Conservation (phyloP, 2,113 vertebrate genomes). For the Ranitomeya imitator region DNA sequence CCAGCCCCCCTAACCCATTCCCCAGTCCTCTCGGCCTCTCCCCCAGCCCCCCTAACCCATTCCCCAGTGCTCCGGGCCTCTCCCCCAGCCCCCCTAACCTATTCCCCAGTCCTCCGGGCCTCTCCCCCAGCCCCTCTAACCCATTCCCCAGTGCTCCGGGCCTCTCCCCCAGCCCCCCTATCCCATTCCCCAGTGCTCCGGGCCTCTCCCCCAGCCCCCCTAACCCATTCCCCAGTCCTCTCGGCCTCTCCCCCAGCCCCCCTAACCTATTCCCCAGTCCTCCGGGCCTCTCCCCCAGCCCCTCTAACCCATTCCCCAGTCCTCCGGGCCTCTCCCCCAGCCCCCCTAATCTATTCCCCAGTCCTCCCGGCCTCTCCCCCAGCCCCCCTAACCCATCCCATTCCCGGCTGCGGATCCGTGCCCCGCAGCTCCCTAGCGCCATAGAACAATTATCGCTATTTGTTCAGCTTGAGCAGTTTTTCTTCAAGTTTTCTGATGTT, state of each 20-base stretch:
- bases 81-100: not conserved
- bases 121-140: not conserved
- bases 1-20: not conserved
- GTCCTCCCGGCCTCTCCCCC: not conserved
- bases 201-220: not conserved
- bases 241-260: not conserved
- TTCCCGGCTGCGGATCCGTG: not conserved
- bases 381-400: not conserved
- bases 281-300: not conserved
- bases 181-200: not conserved
- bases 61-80: too few species aligned
- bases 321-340: not conserved
- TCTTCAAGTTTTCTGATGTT: constrained; percentile 8
- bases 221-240: constrained; percentile 20
- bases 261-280: constrained; percentile 8
- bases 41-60: not conserved
- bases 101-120: too few species aligned
- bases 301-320: constrained; percentile 5
- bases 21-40: too few species aligned
- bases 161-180: not conserved
- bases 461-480: constrained; percentile 34
- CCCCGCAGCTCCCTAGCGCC: not conserved
- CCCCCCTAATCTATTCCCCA: too few species aligned
- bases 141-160: too few species aligned
- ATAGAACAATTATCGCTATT: constrained; percentile 45